Evolutionary conservation across 2,888 invertebrate genomes (phyloP).

Genomic region (Heliothis peltigera): DNA sequence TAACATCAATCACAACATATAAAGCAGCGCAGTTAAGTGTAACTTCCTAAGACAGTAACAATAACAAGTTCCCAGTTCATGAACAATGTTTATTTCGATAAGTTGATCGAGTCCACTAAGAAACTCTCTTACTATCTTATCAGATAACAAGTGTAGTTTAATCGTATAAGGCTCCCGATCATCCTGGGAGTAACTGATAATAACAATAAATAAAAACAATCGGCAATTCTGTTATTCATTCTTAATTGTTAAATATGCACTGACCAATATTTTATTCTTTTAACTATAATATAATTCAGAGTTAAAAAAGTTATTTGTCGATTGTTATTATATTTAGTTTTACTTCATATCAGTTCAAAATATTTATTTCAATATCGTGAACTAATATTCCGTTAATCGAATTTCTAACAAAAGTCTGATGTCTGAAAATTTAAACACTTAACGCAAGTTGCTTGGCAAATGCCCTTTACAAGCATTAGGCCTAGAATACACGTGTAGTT

Average conservation of each 20-base stretch:
- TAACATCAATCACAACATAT: neutral
- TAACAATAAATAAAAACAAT: too few species aligned
- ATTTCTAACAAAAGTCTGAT: neutral
- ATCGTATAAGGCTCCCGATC: neutral
- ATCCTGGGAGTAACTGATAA: neutral
- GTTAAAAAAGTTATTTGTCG: too few species aligned
- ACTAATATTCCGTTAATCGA: neutral
- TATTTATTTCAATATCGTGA: neutral
- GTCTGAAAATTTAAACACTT: neutral
- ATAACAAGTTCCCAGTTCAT: neutral
- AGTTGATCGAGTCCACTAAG: neutral
- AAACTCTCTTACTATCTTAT: neutral
- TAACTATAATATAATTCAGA: too few species aligned
- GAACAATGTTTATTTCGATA: too few species aligned
- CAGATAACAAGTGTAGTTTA: neutral
- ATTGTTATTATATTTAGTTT: too few species aligned
- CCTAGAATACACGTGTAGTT: slow-evolving; percentile 24
- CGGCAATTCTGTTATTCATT: too few species aligned
- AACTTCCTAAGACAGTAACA: neutral
- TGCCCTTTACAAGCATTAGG: slow-evolving; percentile 11
- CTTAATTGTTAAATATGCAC: too few species aligned
- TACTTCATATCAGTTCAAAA: neutral
- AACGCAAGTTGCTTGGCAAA: neutral
- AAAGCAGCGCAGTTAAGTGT: neutral
- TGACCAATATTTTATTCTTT: too few species aligned